These are phyloP conservation scores for Rostratula benghalensis DNA, from an alignment of 2,113 vertebrate genomes.

Conservation along the genomic window DNA sequence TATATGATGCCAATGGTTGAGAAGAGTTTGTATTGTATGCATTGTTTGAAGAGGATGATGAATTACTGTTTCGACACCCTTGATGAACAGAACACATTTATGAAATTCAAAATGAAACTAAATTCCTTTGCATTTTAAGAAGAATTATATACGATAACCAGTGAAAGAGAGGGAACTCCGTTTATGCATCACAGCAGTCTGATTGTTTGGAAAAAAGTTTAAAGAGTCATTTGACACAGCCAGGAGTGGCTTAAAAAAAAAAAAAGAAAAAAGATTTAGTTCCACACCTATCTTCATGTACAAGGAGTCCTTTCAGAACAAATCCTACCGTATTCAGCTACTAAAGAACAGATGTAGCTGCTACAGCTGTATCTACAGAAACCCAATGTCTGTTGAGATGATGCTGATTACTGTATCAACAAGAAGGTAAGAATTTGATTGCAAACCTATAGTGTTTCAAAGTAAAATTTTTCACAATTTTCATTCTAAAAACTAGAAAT, in stretches of 20 bases:
- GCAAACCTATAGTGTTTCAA: background rate
- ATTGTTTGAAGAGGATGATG: conserved; percentile 87
- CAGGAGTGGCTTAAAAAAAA: background rate
- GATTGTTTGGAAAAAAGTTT: background rate
- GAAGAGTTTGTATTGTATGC: conserved; percentile 91
- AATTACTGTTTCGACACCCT: conserved; percentile 95
- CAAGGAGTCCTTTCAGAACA: background rate
- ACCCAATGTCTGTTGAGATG: background rate
- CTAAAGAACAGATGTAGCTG: background rate
- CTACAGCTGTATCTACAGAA: background rate
- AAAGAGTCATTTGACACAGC: background rate
- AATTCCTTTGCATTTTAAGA: conserved; percentile 60
- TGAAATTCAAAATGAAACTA: conserved; percentile 71
- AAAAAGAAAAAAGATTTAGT: background rate
- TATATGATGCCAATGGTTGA: conserved; percentile 93
- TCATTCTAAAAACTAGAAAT: background rate
- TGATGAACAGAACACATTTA: conserved; percentile 72
- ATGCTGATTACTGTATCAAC: background rate
- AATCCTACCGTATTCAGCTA: background rate
- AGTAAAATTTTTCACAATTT: background rate
- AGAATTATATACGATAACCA: conserved; percentile 39
- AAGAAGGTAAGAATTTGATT: background rate
- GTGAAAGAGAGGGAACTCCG: conserved; percentile 1
- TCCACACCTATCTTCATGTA: background rate
- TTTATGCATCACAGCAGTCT: background rate